Evolutionary conservation across 2,888 invertebrate genomes (phyloP).

Genomic region (Oscheius sp.): DNA sequence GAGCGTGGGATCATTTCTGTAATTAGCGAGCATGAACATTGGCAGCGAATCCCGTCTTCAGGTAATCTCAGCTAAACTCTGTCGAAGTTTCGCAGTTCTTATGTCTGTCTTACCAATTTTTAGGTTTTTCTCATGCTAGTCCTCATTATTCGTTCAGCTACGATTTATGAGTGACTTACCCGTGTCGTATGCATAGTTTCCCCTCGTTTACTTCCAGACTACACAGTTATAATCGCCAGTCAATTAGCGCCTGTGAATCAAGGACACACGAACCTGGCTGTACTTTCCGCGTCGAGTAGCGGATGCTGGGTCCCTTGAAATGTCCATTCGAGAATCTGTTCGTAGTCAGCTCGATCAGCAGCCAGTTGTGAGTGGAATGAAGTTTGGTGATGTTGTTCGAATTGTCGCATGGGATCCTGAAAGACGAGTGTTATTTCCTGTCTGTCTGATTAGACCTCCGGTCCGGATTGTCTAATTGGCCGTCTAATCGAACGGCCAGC

Average conservation of each 20-base stretch:
- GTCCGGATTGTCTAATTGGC: slow-evolving; percentile 29
- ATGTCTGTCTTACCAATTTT: too few species aligned
- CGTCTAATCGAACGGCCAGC: slow-evolving; percentile 13
- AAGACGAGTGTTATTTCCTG: slow-evolving; percentile 13
- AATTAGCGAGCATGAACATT: too few species aligned
- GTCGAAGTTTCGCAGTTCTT: too few species aligned
- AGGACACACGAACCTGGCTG: slow-evolving; percentile 30
- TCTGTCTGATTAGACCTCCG: slow-evolving; percentile 11
- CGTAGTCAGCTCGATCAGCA: slow-evolving; percentile 43
- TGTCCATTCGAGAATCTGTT: slow-evolving; percentile 27
- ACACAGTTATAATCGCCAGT: not conserved
- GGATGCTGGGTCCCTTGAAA: slow-evolving; percentile 44
- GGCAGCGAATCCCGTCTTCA: too few species aligned
- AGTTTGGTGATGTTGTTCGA: slow-evolving; percentile 32
- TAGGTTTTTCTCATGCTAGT: too few species aligned
- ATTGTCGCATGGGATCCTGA: slow-evolving; percentile 47
- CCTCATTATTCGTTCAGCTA: too few species aligned
- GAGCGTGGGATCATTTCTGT: too few species aligned
- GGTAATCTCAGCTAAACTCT: too few species aligned
- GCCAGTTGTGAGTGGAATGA: slow-evolving; percentile 44
- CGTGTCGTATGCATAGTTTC: too few species aligned
- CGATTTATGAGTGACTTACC: too few species aligned
- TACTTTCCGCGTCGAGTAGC: slow-evolving; percentile 35
- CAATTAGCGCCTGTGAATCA: slow-evolving; percentile 33
- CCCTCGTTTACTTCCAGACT: too few species aligned